Base-by-base conservation (phyloP, 2,888 invertebrate genomes). In the Aphidius colemani region DNA sequence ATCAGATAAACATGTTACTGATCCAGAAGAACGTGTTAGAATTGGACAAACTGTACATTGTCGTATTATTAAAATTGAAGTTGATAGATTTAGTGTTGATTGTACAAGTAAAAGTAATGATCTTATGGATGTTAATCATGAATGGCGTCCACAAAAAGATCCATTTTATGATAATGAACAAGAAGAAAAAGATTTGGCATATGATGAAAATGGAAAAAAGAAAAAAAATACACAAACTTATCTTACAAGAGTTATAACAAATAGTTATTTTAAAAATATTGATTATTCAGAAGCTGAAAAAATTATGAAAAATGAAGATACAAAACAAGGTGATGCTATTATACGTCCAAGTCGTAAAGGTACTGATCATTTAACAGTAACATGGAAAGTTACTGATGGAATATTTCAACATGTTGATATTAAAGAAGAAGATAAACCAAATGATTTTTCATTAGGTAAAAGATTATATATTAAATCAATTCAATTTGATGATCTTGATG, bases 401-500 rank as follows among this genome's bases (percentile, higher is more conserved):
- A 92, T 99, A 71, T 94, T 94, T 78, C 97, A 98, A 80, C 98
- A 99, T 79, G 95, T 99, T 65, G 98, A 98, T 79, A 91, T 99
- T 0, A 86, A 91, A 56, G 99, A 99, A 82, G 94, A 96, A 78
- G 95, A 95, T 10, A 99, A 99, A 84, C 93, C 95, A 78, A 98
- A 98, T 80, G 92, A 94, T 0, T 99, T 98, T 81, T 96, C 96
- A 62, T 85, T 99, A 71, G 98, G 98, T 59, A 89, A 89, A 75
- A 87, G 86, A 78, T 85, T 98, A 9, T 92, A 91, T 89, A 98
- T 98, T 73, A 91, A 90, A 45, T 90, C 88, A 66, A 94, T 97
- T 75, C 96, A 97, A 78, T 99, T 96, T 82, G 99, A 99, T 84
- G 99, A 99, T 84, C 85, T 99, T 44, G 99, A 99, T 83, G 99